Evolutionary conservation across 2,888 invertebrate species (phyloP).

Genomic region (Lagria hirta): DNA sequence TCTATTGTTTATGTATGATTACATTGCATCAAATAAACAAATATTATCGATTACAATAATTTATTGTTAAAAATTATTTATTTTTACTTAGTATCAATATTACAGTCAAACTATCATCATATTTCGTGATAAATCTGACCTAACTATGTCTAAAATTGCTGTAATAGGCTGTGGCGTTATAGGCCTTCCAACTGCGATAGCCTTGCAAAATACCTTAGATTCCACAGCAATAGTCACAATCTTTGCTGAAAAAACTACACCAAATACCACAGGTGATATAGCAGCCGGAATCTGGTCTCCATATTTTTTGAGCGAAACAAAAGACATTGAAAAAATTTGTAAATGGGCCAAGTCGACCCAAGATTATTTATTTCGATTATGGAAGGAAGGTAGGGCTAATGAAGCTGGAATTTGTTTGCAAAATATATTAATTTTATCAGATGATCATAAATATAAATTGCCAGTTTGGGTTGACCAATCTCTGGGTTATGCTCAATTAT

Average conservation of each 20-base stretch:
- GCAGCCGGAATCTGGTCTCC: constrained; percentile 79
- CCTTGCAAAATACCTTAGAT: constrained; percentile 63
- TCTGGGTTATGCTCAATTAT: constrained; percentile 52
- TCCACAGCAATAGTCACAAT: constrained; percentile 60
- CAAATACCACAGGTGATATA: constrained; percentile 75
- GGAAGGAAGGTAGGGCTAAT: constrained; percentile 57
- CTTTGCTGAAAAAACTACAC: constrained; percentile 67
- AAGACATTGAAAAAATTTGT: constrained; percentile 58
- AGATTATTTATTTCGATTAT: constrained; percentile 60
- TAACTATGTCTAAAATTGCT: constrained; percentile 37
- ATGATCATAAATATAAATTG: constrained; percentile 39
- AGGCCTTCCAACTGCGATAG: constrained; percentile 69
- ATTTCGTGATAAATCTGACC: too few relatives aligned
- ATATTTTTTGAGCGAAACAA: constrained; percentile 62
- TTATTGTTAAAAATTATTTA: too few relatives aligned
- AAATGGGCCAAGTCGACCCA: constrained; percentile 68
- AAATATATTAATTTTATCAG: constrained; percentile 38
- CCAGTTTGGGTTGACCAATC: constrained; percentile 54
- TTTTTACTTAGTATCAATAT: too few relatives aligned
- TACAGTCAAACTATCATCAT: too few relatives aligned
- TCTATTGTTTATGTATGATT: too few relatives aligned
- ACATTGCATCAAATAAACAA: too few relatives aligned
- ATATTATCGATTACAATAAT: too few relatives aligned
- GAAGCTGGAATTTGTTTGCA: constrained; percentile 38
- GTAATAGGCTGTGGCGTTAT: constrained; percentile 78